phyloP scores from a whole-genome alignment of 30 jellyfish, hydroid and myxozoan species.

The Aurelia sp. region DNA sequence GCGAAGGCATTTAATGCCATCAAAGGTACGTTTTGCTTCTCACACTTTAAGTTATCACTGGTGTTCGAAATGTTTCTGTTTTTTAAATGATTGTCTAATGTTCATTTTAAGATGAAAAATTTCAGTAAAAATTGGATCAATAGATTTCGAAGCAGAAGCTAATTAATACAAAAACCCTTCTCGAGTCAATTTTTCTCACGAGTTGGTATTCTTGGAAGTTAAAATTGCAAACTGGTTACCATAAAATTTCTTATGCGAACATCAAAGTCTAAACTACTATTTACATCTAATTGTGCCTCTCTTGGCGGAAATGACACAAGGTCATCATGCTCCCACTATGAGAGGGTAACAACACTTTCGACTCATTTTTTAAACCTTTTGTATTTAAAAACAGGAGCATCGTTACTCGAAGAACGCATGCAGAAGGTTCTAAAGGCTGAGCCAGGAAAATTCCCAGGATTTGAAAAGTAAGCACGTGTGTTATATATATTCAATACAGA shows the following conservation, averaged over 20 bases:
- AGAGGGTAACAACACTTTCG: too few relatives aligned
- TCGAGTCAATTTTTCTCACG: too few relatives aligned
- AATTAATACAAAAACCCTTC: too few relatives aligned
- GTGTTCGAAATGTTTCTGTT: too few relatives aligned
- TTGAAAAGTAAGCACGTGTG: slow-evolving; percentile 61
- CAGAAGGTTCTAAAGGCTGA: slow-evolving; percentile 77
- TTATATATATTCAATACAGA: too few relatives aligned
- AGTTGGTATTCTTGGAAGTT: too few relatives aligned
- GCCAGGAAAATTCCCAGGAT: slow-evolving; percentile 88
- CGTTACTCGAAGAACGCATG: slow-evolving; percentile 87
- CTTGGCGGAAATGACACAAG: background rate
- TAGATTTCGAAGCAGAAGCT: too few relatives aligned
- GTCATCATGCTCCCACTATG: background rate
- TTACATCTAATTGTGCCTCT: background rate
- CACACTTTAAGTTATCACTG: too few relatives aligned
- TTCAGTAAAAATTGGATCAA: too few relatives aligned
- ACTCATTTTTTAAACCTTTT: background rate
- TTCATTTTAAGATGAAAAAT: too few relatives aligned
- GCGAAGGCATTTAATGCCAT: slow-evolving; percentile 87
- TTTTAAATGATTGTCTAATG: too few relatives aligned
- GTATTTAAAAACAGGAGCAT: slow-evolving; percentile 63
- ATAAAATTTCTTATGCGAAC: background rate
- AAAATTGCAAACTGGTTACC: too few relatives aligned
- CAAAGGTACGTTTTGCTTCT: slow-evolving; percentile 56
- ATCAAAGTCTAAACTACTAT: background rate